Base-by-base conservation (phyloP, 2,888 invertebrate species). In the Drosophila borborema region DNA sequence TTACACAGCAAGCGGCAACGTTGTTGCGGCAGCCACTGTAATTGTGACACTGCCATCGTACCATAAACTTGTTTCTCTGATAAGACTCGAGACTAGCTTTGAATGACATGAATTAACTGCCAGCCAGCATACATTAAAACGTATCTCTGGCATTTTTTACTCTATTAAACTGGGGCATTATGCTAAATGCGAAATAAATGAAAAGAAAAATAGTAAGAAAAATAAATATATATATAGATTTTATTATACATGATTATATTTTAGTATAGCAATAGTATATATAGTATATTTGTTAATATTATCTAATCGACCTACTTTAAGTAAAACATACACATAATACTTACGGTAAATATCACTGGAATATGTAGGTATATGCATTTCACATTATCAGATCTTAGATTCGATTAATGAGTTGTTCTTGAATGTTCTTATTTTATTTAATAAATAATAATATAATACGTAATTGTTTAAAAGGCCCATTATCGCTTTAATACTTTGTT, bases 61-160 rank as follows among this genome's bases (percentile, higher is more conserved):
- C 56, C 49, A 36, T 70, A 71, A 81, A 68, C 74, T 76, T 71
- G 82, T 83, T 82, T 74, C 49, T 12, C 49, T 81, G 72, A 86
- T 84, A 78, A 83, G 59, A 58, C 61, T 48, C 60, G 59, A 62
- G 64, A 48, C 68, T 56, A 40, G 40, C 46, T 41, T 46, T 28
- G 36, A 46, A 59, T 41, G 46, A 7, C 36, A 38, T 40, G 58
- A 69, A 46, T 41, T 45, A 34, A 45, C 41, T 31, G 53, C 59
- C 34, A 58, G 46, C 55, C n/a, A 58, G 48, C 51, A 48, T 62
- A 38, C 31, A 40, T 23, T 55, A 65, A 53, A 73, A 31, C 36
- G 51, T 64, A 54, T 43, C 43, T 48, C 34, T 18, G 45, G 41
- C 23, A 34, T 40, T 43, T 43, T 20, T 31, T 68, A 56, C 67